Conservation (phyloP, 2,888 invertebrate species). For the Stenurella melanura region DNA sequence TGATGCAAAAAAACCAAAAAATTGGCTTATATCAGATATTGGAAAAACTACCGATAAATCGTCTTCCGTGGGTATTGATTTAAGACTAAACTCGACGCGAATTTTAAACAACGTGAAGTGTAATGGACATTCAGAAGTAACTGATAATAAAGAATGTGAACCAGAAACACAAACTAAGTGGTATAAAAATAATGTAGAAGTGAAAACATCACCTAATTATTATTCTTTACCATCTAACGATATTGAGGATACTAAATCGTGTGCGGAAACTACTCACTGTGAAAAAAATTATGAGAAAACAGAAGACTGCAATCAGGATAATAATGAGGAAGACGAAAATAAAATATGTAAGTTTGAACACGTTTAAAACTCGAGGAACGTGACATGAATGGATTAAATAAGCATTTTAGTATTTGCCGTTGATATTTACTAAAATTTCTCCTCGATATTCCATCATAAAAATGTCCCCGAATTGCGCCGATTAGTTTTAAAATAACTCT, state of each 20-base stretch:
- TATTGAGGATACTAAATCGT: slow-evolving; percentile 70
- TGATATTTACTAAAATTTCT: too few species aligned
- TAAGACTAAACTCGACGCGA: slow-evolving; percentile 63
- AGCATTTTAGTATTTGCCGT: too few species aligned
- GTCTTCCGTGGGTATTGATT: slow-evolving; percentile 66
- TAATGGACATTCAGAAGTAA: slow-evolving; percentile 43
- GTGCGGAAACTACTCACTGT: slow-evolving; percentile 65
- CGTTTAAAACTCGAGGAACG: too few species aligned
- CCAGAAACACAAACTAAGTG: slow-evolving; percentile 59
- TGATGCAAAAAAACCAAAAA: slow-evolving; percentile 68
- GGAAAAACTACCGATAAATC: slow-evolving; percentile 58
- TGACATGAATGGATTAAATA: too few species aligned
- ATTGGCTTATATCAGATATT: slow-evolving; percentile 71
- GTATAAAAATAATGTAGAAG: slow-evolving; percentile 61
- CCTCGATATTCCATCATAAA: too few species aligned
- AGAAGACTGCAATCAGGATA: slow-evolving; percentile 60
- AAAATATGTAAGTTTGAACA: slow-evolving; percentile 62
- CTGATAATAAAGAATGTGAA: slow-evolving; percentile 44
- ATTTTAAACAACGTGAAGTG: slow-evolving; percentile 48
- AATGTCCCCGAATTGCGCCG: too few species aligned
- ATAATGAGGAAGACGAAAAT: slow-evolving; percentile 59
- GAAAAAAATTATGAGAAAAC: slow-evolving; percentile 63
- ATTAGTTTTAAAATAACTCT: too few species aligned
- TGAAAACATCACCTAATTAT: slow-evolving; percentile 62
- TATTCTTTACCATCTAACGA: slow-evolving; percentile 58